Base-by-base conservation (phyloP, 2,888 invertebrate species). In the Apoderus coryli region DNA sequence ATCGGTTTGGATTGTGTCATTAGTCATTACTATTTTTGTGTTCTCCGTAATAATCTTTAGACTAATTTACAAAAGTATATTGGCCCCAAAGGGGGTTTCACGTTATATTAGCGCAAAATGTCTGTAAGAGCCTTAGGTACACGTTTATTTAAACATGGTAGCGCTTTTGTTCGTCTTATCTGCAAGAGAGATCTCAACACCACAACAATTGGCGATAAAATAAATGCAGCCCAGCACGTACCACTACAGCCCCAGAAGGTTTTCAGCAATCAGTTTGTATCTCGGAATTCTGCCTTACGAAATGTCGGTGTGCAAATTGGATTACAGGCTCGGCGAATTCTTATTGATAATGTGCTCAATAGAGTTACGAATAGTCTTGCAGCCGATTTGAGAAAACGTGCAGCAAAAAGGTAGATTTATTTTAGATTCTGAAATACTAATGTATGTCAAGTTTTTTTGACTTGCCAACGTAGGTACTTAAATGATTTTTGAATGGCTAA, bases 311-410 rank as follows among this genome's bases (percentile, higher is more conserved):
- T 64, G 33, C 65, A 66, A 38, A 60, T 68, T 44, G 70, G 69
- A 10, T 60, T 68, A 29, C 72, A 74, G 44, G 75, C 76, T 2
- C 60, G 76, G 24, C 63, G 69, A 38, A 59, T 77, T 4, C 70
- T 79, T 35, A 69, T 78, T 32, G 72, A 77, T 49, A 76, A 72
- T 50, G 68, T 78, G 30, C 58, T 78, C 14, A 74, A 69, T 46
- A 60, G 76, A 35, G 76, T 76, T 2, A 75, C 76, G 4, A 72
- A 71, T 38, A 69, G 64, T 34, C 60, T 74, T 28, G 72, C 75
- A 2, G 64, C 68, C 10, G 70, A 74, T 38, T 52, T 76, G 29
- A 61, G 76, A 25, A 62, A 65, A 34, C 65, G 65, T 34, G 72
- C 76, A 1, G 69, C 75, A 0, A 69, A 65, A 45, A 67, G 67